Base-by-base conservation (phyloP, 1,140 invertebrate species). In the Augochlora pura region DNA sequence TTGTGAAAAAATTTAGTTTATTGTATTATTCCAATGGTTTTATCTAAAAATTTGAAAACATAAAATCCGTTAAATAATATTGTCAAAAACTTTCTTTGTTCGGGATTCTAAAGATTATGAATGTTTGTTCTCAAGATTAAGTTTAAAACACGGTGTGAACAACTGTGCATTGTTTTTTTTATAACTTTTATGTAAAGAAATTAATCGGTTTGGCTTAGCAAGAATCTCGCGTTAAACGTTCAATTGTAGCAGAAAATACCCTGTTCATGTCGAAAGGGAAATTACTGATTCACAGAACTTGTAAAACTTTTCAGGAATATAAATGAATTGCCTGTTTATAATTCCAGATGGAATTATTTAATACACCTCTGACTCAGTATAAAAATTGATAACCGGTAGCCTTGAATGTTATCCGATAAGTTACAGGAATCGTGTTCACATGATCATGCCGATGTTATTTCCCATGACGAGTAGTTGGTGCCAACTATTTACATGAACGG, bases 391-490 rank as follows among this genome's bases (percentile, higher is more conserved):
- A 7, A 69, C 1, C 5, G 18, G 12, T 10, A 39, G n/a, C 49
- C 27, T 69, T 69, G 46, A 52, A 38, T 57, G 12, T 38, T n/a
- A 39, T 59, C 39, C 32, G 68, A 70, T 59, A 59, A 32, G 7
- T 38, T 39, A 39, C 32, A 23, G 12, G 67, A 57, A 69, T 69
- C 23, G 9, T 57, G 46, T 23, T 4, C 2, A 32, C 10, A n/a
- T 46, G 42, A 46, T 14, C 21, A 27, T 2, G 54, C 54, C 6
- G 5, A 16, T 8, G 32, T 21, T 23, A 23, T 63, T 46, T 25
- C 14, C 21, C n/a, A 46, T 25, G 39, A 25, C n/a, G 21, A 21
- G 2, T 8, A n/a, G 10, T 60, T 25, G 52, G 6, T n/a, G 54
- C 54, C n/a, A 57, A n/a, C 54, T 9, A 52, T 6, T 6, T 18